phyloP scores from a whole-genome alignment of 2,888 invertebrate species.

The Oligia fasciuncula region DNA sequence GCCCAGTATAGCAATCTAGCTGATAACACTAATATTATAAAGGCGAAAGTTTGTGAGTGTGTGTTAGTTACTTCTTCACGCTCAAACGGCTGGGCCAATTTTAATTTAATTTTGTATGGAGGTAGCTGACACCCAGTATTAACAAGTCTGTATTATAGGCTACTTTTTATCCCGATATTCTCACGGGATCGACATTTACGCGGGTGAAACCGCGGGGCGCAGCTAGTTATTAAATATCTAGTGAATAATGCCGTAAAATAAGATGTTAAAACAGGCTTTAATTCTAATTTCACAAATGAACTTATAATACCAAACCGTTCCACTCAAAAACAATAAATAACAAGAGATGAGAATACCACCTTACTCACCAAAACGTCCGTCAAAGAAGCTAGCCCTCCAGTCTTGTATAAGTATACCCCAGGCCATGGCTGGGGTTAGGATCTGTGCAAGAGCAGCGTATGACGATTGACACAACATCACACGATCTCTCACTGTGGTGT shows the following conservation, averaged over 20 bases:
- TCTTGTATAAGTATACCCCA: slow-evolving; percentile 77
- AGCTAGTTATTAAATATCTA: neutral
- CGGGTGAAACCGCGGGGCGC: too few species aligned
- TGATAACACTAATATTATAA: neutral
- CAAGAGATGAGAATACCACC: neutral
- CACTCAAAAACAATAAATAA: too few species aligned
- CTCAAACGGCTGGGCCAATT: too few species aligned
- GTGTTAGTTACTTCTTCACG: too few species aligned
- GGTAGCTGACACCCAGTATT: too few species aligned
- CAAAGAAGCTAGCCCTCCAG: slow-evolving; percentile 74
- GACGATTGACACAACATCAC: slow-evolving; percentile 78
- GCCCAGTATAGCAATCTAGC: too few species aligned
- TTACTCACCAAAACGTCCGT: slow-evolving; percentile 75
- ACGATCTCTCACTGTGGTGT: slow-evolving; percentile 76
- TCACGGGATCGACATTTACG: too few species aligned
- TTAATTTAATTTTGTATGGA: too few species aligned
- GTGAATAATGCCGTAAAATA: neutral
- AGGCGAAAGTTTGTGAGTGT: too few species aligned
- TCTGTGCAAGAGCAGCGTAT: slow-evolving; percentile 71
- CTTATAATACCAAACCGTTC: neutral
- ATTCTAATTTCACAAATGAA: neutral
- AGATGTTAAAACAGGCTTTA: too few species aligned
- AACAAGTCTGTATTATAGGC: too few species aligned
- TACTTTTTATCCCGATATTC: too few species aligned
- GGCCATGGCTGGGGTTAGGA: slow-evolving; percentile 75